These are phyloP conservation scores for Raillietiella orientalis DNA, from an alignment of 2,888 invertebrate genomes.

Conservation along the genomic window DNA sequence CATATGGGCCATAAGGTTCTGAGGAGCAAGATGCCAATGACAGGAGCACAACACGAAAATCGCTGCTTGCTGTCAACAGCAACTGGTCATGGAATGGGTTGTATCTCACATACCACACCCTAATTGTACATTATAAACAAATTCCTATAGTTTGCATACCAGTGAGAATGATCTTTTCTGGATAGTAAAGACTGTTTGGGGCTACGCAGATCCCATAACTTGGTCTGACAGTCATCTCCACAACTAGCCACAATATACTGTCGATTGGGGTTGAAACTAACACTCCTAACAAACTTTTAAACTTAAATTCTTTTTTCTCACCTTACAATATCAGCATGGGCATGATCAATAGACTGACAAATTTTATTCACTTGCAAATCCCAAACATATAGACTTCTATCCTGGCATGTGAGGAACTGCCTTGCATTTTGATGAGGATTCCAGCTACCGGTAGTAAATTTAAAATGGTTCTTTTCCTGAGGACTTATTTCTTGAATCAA, in stretches of 20 bases:
- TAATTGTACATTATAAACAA: conserved; percentile 10
- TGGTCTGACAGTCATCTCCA: conserved; percentile 78
- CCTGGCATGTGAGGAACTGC: conserved; percentile 56
- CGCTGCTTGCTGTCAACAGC: conserved; percentile 70
- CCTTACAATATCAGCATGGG: conserved; percentile 52
- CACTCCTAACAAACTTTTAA: conserved; percentile 21
- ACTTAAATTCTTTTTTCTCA: conserved; percentile 7
- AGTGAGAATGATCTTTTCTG: conserved; percentile 17
- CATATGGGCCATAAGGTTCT: conserved; percentile 24
- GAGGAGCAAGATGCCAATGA: conserved; percentile 61
- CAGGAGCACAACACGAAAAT: conserved; percentile 61
- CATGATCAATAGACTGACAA: conserved; percentile 50
- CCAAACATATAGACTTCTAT: conserved; percentile 52
- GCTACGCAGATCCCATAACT: conserved; percentile 85
- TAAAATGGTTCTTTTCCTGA: no score
- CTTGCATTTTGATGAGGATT: conserved; percentile 68
- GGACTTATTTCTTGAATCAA: no score
- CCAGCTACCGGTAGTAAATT: conserved; percentile 50
- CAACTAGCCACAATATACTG: conserved; percentile 75
- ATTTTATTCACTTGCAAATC: conserved; percentile 43
- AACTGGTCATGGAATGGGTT: conserved; percentile 93
- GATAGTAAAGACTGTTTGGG: conserved; percentile 39
- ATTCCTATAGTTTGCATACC: conserved; percentile 10
- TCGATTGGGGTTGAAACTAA: conserved; percentile 94
- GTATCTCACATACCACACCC: conserved; percentile 77